Base-by-base conservation (phyloP, 2,888 invertebrate species). In the Dendrolimus pini region DNA sequence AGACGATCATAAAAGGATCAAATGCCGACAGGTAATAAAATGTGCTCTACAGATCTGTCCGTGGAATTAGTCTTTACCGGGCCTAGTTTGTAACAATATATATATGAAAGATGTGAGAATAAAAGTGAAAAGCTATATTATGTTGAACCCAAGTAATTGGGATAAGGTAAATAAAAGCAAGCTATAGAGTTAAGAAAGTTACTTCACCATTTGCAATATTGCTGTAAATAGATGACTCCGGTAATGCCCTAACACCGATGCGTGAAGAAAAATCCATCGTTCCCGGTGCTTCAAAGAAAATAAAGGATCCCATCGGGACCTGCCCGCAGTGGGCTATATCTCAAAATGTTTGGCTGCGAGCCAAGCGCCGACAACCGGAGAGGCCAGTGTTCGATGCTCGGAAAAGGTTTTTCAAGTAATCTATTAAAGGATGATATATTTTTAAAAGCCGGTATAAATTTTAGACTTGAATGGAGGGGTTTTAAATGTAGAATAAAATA, bases 271-370 rank as follows among this genome's bases (percentile, higher is more conserved):
- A 47, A 47, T 47, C 47, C 47, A 12, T 47, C 47, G 47, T 12
- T 47, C 6, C 47, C 6, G 12, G 9, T 12, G 7, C 47, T 47
- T 12, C 9, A 47, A 8, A 47, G 47, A 12, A 47, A 47, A 47
- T 47, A 47, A 47, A 47, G 47, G 47, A 9, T 47, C 12, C 47
- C 12, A 12, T 12, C 47, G 47, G 47, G 52, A 47, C 47, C 47
- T 47, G 47, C 47, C 47, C 18, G 47, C 47, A 47, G 9, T 10
- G 12, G 47, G 59, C 55, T 47, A 54, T 60, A 60, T 58, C 60
- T 60, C 60, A 58, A 41, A 57, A 54, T 55, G 55, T 55, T 59
- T 59, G 59, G 58, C 57, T 2, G 14, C n/a, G 7, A 47, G 57
- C 60, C 57, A 59, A 55, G 47, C 12, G 47, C 47, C 47, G 47